Base-by-base conservation (phyloP, 1,140 invertebrate genomes). In the Paralvinella palmiformis region DNA sequence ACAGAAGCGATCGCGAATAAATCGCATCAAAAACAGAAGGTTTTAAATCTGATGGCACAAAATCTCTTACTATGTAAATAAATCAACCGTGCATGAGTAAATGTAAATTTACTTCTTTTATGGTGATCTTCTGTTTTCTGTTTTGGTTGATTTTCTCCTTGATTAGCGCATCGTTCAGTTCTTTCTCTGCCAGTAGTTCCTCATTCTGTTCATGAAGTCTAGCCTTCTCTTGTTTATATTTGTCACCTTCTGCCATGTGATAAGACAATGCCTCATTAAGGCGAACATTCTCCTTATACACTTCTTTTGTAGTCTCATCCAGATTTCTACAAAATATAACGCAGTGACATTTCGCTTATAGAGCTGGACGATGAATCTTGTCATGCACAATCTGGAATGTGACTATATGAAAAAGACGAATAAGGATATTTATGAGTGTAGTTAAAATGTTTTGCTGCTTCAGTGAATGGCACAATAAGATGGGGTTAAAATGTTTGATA, bases 201-300 rank as follows among this genome's bases (percentile, higher is more conserved):
- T 73, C 68, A 63, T 74, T 76, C 62, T 79, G 74, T 45, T 73
- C 72, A 29, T 68, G 56, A 24, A 79, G 68, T 50, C 59, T 64
- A 20, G 72, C 63, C 48, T 69, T 75, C 45, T 68, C 58, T 60
- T 74, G 77, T 64, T 74, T 77, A 64, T 80, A 64, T 35, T 71
- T 24, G 10, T 79, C 76, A n/a, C 72, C 73, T 66, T 79, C 77
- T 60, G 29, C 37, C 68, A 76, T 77, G 63, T 80, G 77, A 60
- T 78, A 75, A 52, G 69, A 73, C 36, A 81, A 61, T 6, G 77
- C 72, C 63, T 81, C 77, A 17, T 75, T 73, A 45, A 80, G 63
- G 2, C 76, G 65, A 13, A 79, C 75, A 68, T 81, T 81, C 63
- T 81, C 80, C 58, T 81, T 81, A 63, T 79, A 81, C 24, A 81